Evolutionary conservation across 2,797 vertebrate species (phyloP), one percentile per base, ranked within the genome.

Genomic region (Chaetodon trifasciatus): DNA sequence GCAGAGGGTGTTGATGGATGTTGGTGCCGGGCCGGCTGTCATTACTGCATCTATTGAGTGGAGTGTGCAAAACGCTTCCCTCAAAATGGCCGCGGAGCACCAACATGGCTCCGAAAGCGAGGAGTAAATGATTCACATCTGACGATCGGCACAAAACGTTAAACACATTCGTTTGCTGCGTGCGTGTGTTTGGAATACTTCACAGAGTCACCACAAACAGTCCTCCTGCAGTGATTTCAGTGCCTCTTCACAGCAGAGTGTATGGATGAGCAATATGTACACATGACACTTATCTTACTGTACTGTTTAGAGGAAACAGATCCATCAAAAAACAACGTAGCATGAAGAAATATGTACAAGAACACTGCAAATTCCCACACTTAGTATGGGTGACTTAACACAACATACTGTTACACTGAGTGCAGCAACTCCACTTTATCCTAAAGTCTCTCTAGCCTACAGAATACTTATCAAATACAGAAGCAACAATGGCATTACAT

Each of bases 1-100:
- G 86, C 81, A 53, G 81, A 82, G 90, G 88, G 81, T 74, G 88
- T 17, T 94, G 92, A 94, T 93, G 69, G 90, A 94, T 94, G 90
- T 68, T 19, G 80, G 75, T 68, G 88, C 75, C 1, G 35, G 76
- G 57, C 68, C 44, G 65, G 55, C 85, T 88, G 83, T 89, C 89
- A 89, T 93, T 89, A 89, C 66, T 60, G 70, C 40, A 24, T 87
- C 85, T 85, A 85, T 84, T 44, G 78, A 86, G 78, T 24, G 58
- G 67, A 65, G 81, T 16, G 81, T 23, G 70, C 28, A 44, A 83
- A 60, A 64, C 69, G 5, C 81, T 82, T 74, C 61, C 56, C 86
- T 92, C 93, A 95, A 95, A 95, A 95, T 95, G 94, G 93, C 93
- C 6, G 84, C 90, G 47, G 58, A 15, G 82, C 86, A 74, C 83